Evolutionary conservation across 2,888 invertebrate species (phyloP).

Genomic region (Hylaea fasciaria): DNA sequence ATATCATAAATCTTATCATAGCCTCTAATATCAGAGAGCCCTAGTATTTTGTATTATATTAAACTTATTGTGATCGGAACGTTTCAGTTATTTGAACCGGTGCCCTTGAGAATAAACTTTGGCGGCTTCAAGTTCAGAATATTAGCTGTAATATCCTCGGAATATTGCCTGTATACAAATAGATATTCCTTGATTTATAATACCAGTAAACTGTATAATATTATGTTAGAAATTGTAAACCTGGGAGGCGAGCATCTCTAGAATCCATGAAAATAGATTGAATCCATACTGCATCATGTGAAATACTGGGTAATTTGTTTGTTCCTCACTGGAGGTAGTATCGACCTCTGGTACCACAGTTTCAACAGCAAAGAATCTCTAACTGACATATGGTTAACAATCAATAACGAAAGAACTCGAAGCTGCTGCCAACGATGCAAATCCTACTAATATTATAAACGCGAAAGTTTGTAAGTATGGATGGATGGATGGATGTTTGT

Average conservation of each 20-base stretch:
- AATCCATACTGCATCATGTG: background rate
- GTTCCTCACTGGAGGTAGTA: background rate
- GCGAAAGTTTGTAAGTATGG: too few relatives aligned
- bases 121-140: conserved; percentile 27
- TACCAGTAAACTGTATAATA: conserved; percentile 18
- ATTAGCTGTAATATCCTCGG: conserved; percentile 15
- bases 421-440: too few relatives aligned
- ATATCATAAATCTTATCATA: conserved; percentile 10
- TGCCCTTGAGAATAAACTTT: conserved; percentile 24
- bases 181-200: conserved; percentile 22
- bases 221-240: conserved; percentile 3
- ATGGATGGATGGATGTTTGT: too few relatives aligned
- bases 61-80: conserved; percentile 16
- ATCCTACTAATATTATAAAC: too few relatives aligned
- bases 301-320: background rate
- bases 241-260: background rate
- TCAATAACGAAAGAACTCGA: too few relatives aligned
- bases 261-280: background rate
- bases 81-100: conserved; percentile 27
- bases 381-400: too few relatives aligned
- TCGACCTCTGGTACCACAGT: too few relatives aligned
- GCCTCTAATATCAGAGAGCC: conserved; percentile 13
- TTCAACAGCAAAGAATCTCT: too few relatives aligned
- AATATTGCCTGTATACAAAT: conserved; percentile 8
- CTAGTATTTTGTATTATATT: conserved; percentile 16